Evolutionary conservation across 1,140 invertebrate genomes (phyloP).

Genomic region (Pygmarrhopalites habei): DNA sequence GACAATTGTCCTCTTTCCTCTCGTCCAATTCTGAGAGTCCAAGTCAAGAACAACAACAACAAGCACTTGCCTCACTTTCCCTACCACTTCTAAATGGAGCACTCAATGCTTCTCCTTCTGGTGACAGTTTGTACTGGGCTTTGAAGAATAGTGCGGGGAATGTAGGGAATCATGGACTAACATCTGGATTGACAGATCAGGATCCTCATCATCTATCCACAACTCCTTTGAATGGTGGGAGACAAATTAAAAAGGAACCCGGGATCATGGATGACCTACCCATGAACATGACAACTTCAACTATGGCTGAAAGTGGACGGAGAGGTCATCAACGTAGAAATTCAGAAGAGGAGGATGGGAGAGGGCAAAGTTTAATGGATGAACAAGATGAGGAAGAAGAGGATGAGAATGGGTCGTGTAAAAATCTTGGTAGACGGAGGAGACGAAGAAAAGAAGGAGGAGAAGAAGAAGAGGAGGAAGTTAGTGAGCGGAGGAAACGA

Average conservation of each 20-base stretch:
- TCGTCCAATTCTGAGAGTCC: not conserved
- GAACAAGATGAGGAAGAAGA: constrained; percentile 24
- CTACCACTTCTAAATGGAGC: constrained; percentile 25
- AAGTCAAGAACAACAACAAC: not conserved
- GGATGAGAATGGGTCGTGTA: constrained; percentile 1
- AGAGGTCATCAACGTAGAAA: too few relatives aligned
- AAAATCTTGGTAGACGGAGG: not conserved
- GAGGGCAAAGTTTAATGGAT: constrained; percentile 10
- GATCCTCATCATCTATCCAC: too few relatives aligned
- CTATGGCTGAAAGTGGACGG: too few relatives aligned
- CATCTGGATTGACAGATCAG: too few relatives aligned
- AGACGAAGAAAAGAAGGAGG: not conserved
- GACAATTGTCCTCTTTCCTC: not conserved
- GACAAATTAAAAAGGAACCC: too few relatives aligned
- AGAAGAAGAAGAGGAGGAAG: constrained; percentile 13
- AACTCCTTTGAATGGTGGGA: too few relatives aligned
- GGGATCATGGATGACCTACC: too few relatives aligned
- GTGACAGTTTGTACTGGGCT: constrained; percentile 25
- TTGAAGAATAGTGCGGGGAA: constrained; percentile 10
- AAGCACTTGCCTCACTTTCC: not conserved
- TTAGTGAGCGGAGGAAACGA: too few relatives aligned
- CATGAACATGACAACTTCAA: too few relatives aligned
- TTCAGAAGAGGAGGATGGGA: not conserved
- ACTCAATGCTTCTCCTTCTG: not conserved
- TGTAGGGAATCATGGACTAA: not conserved